A percentile compares a stretch with the other conserved stretches of the same genome.
phyloP scores from a whole-genome alignment of 2,888 invertebrate species.

The Petrophora chlorosata region DNA sequence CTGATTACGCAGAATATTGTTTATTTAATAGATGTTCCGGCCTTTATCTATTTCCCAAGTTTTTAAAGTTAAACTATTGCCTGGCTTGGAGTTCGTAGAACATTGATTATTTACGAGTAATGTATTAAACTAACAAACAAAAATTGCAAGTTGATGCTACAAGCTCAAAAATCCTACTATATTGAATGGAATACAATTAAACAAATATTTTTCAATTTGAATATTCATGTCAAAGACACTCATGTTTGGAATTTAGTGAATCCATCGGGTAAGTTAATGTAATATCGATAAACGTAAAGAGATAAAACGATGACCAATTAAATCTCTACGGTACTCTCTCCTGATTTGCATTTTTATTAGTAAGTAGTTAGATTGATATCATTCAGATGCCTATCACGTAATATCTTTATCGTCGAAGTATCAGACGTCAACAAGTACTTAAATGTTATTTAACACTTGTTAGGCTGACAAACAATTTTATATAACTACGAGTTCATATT shows the following conservation, averaged over 20 bases:
- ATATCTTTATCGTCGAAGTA: constrained; percentile 21
- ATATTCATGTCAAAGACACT: too few species aligned
- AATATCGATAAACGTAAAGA: not conserved
- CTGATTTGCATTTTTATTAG: constrained; percentile 35
- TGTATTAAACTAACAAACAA: too few species aligned
- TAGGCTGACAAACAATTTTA: too few species aligned
- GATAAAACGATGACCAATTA: constrained; percentile 8
- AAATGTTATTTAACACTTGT: constrained; percentile 6
- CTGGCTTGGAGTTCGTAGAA: too few species aligned
- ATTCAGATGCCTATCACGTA: constrained; percentile 35
- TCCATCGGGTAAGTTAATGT: not conserved
- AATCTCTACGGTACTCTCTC: constrained; percentile 31
- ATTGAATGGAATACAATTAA: too few species aligned
- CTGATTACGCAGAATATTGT: constrained; percentile 9
- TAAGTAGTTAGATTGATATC: constrained; percentile 20
- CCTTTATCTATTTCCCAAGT: constrained; percentile 2
- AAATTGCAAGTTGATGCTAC: too few species aligned
- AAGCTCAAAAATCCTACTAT: too few species aligned
- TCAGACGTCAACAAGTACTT: constrained; percentile 1
- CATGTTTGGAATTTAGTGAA: too few species aligned
- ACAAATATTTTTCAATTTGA: too few species aligned
- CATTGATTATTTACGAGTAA: too few species aligned
- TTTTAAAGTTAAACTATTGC: too few species aligned
- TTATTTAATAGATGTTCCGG: not conserved
- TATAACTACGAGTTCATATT: too few species aligned